Percentiles rank a stretch among this genome's conserved stretches.
Evolutionary conservation across 2,888 invertebrate species (phyloP).

Genomic region (Scaptomyza cyrtandrae): DNA sequence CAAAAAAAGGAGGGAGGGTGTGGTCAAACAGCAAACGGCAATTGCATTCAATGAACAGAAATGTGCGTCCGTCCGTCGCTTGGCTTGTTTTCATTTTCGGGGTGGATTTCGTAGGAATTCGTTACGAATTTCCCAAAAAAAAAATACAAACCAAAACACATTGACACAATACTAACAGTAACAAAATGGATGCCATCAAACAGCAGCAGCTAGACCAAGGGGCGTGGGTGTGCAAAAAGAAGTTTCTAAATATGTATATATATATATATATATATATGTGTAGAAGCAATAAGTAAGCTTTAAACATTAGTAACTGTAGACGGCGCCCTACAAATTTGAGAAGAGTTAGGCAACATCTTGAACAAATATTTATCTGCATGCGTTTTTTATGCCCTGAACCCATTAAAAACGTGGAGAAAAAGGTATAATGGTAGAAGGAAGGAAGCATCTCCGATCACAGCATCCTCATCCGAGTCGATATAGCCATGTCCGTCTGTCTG

Average conservation of each 20-base stretch:
- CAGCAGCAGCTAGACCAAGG: background rate
- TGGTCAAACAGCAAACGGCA: constrained; percentile 45
- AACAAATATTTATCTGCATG: no score
- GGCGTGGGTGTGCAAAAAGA: constrained; percentile 10
- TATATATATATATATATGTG: background rate
- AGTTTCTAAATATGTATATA: background rate
- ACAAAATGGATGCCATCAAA: constrained; percentile 54
- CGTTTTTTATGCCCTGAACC: no score
- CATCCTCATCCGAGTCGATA: no score
- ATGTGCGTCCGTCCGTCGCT: constrained; percentile 2
- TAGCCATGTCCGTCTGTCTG: no score
- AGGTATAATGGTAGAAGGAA: no score
- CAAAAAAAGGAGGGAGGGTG: constrained; percentile 60
- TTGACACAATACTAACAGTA: constrained; percentile 31
- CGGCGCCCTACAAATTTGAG: no score
- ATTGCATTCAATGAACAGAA: constrained; percentile 32
- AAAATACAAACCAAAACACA: constrained; percentile 13
- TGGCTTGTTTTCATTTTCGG: constrained; percentile 31
- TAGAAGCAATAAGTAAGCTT: no score
- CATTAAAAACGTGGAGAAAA: no score
- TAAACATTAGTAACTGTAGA: no score
- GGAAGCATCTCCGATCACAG: no score
- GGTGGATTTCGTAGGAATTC: constrained; percentile 55
- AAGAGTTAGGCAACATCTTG: no score
- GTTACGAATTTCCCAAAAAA: constrained; percentile 33